Percentiles rank a stretch among this genome's conserved stretches.
Evolutionary conservation across 2,113 vertebrate species (phyloP).

Genomic region (Zosterops hypoxanthus): DNA sequence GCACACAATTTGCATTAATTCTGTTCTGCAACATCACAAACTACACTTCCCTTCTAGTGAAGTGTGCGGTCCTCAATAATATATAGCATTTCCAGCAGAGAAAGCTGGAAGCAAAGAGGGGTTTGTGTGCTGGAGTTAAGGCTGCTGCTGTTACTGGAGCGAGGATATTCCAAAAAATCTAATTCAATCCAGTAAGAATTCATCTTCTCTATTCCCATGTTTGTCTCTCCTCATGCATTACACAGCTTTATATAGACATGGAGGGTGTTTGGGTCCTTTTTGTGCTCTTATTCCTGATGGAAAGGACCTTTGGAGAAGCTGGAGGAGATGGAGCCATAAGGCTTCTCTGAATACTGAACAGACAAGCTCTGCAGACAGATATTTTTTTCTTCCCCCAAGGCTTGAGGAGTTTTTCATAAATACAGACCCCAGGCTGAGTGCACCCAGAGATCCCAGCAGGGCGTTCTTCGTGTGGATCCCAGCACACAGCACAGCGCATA

Average conservation of each 20-base stretch:
- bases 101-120: constrained; percentile 20
- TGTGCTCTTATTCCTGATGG: not conserved
- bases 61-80: constrained; percentile 44
- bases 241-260: not conserved
- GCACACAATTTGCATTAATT: constrained; percentile 57
- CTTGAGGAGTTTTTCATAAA: not conserved
- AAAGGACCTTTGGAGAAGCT: not conserved
- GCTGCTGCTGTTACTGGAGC: not conserved
- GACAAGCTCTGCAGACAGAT: too few species aligned
- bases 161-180: not conserved
- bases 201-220: not conserved
- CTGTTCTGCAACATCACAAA: constrained; percentile 50
- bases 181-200: not conserved
- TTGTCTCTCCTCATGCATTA: not conserved
- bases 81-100: constrained; percentile 34
- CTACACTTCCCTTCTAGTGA: constrained; percentile 37
- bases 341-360: not conserved
- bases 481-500: accelerated
- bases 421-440: not conserved
- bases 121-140: not conserved
- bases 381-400: not conserved
- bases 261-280: not conserved
- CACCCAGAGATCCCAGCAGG: not conserved
- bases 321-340: not conserved
- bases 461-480: not conserved